Conservation (phyloP, 2,888 invertebrate species). For the Imbricaverruca yamaguchii region DNA sequence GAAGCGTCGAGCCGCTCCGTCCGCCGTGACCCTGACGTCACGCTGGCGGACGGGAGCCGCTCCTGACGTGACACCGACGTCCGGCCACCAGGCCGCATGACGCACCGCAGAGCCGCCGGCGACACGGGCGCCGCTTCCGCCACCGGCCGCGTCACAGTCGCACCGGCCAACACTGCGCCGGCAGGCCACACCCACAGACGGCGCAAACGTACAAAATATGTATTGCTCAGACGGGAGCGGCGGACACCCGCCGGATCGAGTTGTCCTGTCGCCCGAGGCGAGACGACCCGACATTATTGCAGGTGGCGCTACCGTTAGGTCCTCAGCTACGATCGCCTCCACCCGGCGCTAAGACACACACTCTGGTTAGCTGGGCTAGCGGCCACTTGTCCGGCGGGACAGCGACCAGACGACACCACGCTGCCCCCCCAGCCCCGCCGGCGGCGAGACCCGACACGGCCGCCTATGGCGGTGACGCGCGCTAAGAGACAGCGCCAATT, state of each 20-base stretch:
- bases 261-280: background rate
- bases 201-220: conserved; percentile 18
- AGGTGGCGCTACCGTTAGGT: background rate
- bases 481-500: no score
- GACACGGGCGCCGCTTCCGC: no score
- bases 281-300: background rate
- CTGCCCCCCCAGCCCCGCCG: background rate
- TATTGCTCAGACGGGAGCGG: background rate
- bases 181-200: no score
- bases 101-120: no score
- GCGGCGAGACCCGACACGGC: background rate
- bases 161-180: no score
- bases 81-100: no score
- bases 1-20: no score
- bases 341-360: background rate
- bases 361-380: background rate
- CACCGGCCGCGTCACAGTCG: no score
- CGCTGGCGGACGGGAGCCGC: no score
- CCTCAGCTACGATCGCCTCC: background rate
- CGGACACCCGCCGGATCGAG: background rate
- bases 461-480: background rate
- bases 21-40: no score
- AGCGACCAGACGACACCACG: background rate
- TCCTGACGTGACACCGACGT: no score
- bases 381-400: background rate